Evolutionary conservation across 2,113 vertebrate species (phyloP), one percentile per base, ranked within the genome.

Genomic region (Psittacara wagleri): DNA sequence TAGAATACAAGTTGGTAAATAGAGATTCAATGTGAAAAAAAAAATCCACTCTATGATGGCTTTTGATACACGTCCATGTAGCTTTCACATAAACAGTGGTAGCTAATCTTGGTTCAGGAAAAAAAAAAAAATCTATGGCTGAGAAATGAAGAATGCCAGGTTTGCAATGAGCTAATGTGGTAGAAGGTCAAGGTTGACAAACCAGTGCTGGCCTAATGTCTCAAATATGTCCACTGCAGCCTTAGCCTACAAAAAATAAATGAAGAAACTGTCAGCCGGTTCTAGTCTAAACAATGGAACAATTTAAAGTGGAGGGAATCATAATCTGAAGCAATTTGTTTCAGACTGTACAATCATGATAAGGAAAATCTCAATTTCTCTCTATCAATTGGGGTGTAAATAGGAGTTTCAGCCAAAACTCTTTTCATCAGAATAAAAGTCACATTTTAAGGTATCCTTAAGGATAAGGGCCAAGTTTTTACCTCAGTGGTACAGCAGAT

Each of bases 61-160:
- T 86, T 94, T 90, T 91, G 81, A 67, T 81, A 67, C 2, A 3
- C 61, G 33, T 81, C 89, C 83, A 23, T 39, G 11, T 18, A 46
- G 63, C 79, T 87, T 61, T 63, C 75, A 67, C 25, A 67, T 48
- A 13, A 80, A 69, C 28, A 86, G 28, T 7, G n/a, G 68, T 49
- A 86, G 64, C 72, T 81, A 41, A 78, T 74, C 80, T 49, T 70
- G 83, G n/a, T 78, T 94, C 78, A 67, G 84, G 57, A 72, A 73
- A 39, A 68, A 81, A 43, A 20, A 80, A 80, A 70, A 70, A 76
- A 52, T 22, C 52, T 18, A 20, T 11, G 1, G 41, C 79, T 95
- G 78, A 96, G 86, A 93, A 97, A 97, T 95, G 94, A 97, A 80
- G 86, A 94, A 79, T 97, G 95, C 86, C 96, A 97, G 90, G 80